Base-by-base conservation (phyloP, 2,797 vertebrate genomes). In the Pampus argenteus region DNA sequence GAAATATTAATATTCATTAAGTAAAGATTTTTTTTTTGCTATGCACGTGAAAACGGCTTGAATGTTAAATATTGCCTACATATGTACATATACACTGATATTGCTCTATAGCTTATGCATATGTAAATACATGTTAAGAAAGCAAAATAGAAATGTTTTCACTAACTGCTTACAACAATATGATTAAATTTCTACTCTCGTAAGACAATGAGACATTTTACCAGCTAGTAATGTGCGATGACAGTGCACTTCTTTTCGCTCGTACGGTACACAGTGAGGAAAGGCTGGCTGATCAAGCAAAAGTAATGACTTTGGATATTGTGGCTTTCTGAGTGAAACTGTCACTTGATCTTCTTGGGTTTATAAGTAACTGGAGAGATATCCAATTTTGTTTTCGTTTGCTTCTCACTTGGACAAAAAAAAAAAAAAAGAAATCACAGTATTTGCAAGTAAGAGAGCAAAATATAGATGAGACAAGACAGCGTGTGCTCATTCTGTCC, bases 401-500 rank as follows among this genome's bases (percentile, higher is more conserved):
- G 29, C 18, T 69, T 69, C 28, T 72, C 22, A 3, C 6, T 34
- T 50, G 55, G 29, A 31, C 4, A 31, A 8, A 31, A 31, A 4
- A 31, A 17, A 36, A 34, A 23, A 29, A 34, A 51, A 40, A 10
- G 42, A 48, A 55, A 50, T 42, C 26, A 40, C 23, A 69, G 51
- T 20, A 34, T 65, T 62, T 65, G 23, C 42, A 38, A 63, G 65
- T 57, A 13, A 65, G 15, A 67, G 63, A 71, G 65, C 42, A 38
- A 66, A 76, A 54, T 40, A n/a, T 18, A 57, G 72, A 81, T 79
- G 55, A 81, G 67, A 72, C 20, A 18, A 70, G 60, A 78, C 51
- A 66, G 18, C 1, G 13, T 75, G 71, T 83, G 82, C 76, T 82
- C 71, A 86, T 83, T 82, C 68, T 79, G 80, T 84, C 68, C 71